Base-by-base conservation (phyloP, 2,113 vertebrate species). In the Chloebia gouldiae region DNA sequence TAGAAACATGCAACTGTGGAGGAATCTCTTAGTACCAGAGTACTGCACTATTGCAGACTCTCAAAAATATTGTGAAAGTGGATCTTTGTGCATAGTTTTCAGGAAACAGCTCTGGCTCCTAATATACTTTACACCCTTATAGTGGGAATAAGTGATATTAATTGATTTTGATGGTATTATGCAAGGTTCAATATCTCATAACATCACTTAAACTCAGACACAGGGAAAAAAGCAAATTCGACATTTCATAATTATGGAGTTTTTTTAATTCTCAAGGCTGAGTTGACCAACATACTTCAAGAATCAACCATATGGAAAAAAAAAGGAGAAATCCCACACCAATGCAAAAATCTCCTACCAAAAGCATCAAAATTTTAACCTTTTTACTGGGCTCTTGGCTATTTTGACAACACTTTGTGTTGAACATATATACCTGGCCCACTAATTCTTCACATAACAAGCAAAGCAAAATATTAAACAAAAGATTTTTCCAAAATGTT, bases 331-430 rank as follows among this genome's bases (percentile, higher is more conserved):
- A 44, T 21, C 5, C 25, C 19, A 33, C 8, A 56, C 23, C 7
- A 17, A 1, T 7, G 40, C 13, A 31, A 51, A 57, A 13, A 1
- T 0, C 6, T 1, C 14, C 7, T 5, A 63, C 14, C 13, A 11
- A 2, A 11, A 31, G 1, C 20, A 30, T 35, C 10, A 31, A 70
- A 79, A 39, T 6, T 56, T 77, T 27, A 39, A 53, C 2, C 7
- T 47, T 86, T 56, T 78, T 21, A 47, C 6, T 30, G 53, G 9
- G 13, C 9, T 63, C 11, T 39, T 69, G 10, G 9, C 37, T 77
- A 57, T 78, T 80, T 35, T 54, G 7, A 88, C 42, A 94, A 61
- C 4, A 60, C 5, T 64, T 73, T 70, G 7, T 24, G 6, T 57
- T 82, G 77, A 70, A 42, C 23, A 39, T 39, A 39, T 7, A 6